Evolutionary conservation across 2,113 vertebrate species (phyloP).

Genomic region (Hipposideros armiger): DNA sequence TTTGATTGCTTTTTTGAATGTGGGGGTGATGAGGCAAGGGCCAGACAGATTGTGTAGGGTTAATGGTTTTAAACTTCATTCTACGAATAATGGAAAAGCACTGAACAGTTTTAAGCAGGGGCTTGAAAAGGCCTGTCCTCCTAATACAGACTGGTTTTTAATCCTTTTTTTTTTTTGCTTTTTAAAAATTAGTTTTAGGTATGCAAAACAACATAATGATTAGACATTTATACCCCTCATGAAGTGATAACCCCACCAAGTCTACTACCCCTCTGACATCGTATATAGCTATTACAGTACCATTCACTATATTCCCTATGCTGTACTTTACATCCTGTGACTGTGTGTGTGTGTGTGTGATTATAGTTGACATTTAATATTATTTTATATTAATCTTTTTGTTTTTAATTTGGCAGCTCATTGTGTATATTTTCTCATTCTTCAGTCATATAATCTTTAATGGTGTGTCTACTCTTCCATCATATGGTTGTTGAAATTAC

Average conservation of each 20-base stretch:
- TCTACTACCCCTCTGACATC: too few relatives aligned
- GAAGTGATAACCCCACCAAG: too few relatives aligned
- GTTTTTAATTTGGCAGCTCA: conserved; percentile 2
- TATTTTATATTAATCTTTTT: too few relatives aligned
- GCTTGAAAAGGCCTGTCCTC: neutral
- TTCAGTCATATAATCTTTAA: conserved; percentile 22
- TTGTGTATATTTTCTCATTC: neutral
- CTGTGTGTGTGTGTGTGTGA: too few relatives aligned
- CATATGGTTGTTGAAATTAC: conserved; percentile 36
- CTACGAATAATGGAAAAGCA: conserved; percentile 2
- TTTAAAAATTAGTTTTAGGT: too few relatives aligned
- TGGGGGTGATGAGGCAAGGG: neutral
- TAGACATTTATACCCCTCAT: too few relatives aligned
- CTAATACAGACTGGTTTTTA: neutral
- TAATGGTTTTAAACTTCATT: neutral
- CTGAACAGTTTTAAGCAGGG: neutral
- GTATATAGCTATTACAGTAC: too few relatives aligned
- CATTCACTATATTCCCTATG: too few relatives aligned
- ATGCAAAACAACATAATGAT: too few relatives aligned
- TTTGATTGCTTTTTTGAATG: conserved; percentile 8
- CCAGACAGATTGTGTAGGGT: neutral
- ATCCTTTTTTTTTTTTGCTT: neutral
- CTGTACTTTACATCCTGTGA: too few relatives aligned
- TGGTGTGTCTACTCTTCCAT: neutral
- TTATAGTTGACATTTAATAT: too few relatives aligned